Conservation (phyloP, 2,888 invertebrate genomes). For the Pheosia tremula region DNA sequence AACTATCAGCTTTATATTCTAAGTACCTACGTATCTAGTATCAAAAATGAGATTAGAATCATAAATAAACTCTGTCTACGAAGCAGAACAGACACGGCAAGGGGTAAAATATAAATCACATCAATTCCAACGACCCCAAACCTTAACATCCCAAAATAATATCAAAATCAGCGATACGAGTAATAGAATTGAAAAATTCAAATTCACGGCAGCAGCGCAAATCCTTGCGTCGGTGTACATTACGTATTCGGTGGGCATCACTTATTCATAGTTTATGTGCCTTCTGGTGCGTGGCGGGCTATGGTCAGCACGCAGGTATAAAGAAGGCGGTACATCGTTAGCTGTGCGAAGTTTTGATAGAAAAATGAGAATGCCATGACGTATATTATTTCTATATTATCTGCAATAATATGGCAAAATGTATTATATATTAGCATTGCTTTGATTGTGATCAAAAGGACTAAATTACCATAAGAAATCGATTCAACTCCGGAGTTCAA, state of each 20-base stretch:
- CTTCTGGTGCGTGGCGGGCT: slow-evolving; percentile 34
- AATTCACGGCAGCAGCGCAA: slow-evolving; percentile 40
- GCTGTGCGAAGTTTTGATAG: slow-evolving; percentile 24
- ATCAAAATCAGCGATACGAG: slow-evolving; percentile 21
- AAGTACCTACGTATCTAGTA: no score
- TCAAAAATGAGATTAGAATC: no score
- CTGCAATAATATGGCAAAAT: no score
- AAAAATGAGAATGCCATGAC: neutral
- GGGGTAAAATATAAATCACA: neutral
- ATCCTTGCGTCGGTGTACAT: slow-evolving; percentile 43
- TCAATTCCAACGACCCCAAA: slow-evolving; percentile 12
- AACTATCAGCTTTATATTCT: no score
- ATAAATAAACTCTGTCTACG: no score
- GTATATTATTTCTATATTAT: no score
- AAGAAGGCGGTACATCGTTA: slow-evolving; percentile 24
- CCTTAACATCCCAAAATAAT: slow-evolving; percentile 5
- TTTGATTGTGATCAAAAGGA: no score
- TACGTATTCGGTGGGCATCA: slow-evolving; percentile 47
- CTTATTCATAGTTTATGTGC: slow-evolving; percentile 52
- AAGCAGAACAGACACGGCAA: neutral
- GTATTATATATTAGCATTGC: no score
- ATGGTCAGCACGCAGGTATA: slow-evolving; percentile 39
- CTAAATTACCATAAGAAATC: no score
- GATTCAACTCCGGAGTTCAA: no score
- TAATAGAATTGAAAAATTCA: slow-evolving; percentile 47